These are phyloP conservation scores for Xenopus tropicalis DNA, from an alignment of 2,113 vertebrate genomes.

Conservation along the genomic window UCB_Xtro_10.0 CM004446.2:109986001-109986500, in stretches of 20 bases:
- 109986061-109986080: conserved; percentile 36
- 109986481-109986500: no score
- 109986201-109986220: not conserved
- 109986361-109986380: no score
- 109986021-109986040: conserved; percentile 35
- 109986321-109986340: no score
- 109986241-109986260: not conserved
- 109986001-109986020: conserved; percentile 34
- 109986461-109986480: no score
- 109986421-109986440: no score
- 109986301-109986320: no score
- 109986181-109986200: not conserved
- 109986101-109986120: conserved; percentile 31
- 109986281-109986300: no score
- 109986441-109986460: no score
- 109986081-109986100: conserved; percentile 41
- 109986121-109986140: conserved; percentile 31
- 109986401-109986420: no score
- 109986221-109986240: not conserved
- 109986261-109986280: no score
- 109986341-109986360: no score
- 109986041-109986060: conserved; percentile 42
- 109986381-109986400: no score
- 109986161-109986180: conserved; percentile 24
- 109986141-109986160: conserved; percentile 20